Evolutionary conservation across 2,797 vertebrate species (phyloP).

Genomic region (Glyptemys insculpta): DNA sequence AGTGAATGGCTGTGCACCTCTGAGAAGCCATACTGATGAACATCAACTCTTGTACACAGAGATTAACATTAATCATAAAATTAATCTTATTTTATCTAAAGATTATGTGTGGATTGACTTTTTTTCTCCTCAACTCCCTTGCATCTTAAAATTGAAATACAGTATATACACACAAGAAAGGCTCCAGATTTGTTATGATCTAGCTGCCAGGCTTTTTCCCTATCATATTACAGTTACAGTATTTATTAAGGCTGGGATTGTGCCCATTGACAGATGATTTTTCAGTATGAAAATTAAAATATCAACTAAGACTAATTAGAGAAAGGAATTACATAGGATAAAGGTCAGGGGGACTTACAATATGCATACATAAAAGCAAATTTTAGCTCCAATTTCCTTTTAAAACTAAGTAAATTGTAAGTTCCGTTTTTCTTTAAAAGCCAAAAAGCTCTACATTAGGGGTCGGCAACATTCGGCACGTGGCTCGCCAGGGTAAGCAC

Average conservation of each 20-base stretch:
- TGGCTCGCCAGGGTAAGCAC: no score
- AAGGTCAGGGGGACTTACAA: neutral
- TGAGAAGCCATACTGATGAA: neutral
- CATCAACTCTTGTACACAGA: neutral
- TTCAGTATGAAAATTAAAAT: neutral
- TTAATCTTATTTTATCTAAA: neutral
- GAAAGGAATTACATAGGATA: neutral
- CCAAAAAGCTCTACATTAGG: neutral
- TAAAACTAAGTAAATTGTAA: neutral
- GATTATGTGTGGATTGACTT: neutral
- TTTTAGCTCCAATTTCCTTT: neutral
- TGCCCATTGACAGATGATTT: constrained; percentile 1
- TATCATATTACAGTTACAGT: neutral
- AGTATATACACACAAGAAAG: neutral
- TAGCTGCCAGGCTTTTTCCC: neutral
- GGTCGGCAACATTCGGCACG: no score
- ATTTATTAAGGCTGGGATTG: constrained; percentile 19
- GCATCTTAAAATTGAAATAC: constrained; percentile 3
- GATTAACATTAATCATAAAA: constrained; percentile 18
- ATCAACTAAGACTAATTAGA: neutral
- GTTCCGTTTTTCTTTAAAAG: neutral
- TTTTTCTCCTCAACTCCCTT: neutral
- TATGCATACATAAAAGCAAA: neutral
- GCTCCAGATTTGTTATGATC: neutral
- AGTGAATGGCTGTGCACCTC: neutral